These are phyloP conservation scores for Holacanthus passer DNA, from an alignment of 2,113 vertebrate genomes.

Conservation along the genomic window DNA sequence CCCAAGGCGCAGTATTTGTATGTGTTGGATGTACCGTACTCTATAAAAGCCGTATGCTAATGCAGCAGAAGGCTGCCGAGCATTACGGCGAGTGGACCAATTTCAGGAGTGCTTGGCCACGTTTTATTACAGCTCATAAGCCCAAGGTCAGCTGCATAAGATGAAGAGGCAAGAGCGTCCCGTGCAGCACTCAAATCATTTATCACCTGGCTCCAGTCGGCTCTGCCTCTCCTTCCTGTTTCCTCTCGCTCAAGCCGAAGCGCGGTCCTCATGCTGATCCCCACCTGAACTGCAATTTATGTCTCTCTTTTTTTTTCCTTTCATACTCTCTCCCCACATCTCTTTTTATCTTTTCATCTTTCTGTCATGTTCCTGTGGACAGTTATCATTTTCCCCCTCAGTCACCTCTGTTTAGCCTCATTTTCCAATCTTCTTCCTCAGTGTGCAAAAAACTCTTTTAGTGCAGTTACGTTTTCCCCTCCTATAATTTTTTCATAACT, in stretches of 20 bases:
- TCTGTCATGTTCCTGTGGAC: not conserved
- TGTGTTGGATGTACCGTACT: conserved; percentile 58
- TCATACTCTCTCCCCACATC: conserved; percentile 10
- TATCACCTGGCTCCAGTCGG: conserved; percentile 69
- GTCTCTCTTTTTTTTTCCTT: conserved; percentile 30
- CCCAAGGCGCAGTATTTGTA: conserved; percentile 59
- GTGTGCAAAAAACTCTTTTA: conserved; percentile 2
- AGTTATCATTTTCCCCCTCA: conserved; percentile 11
- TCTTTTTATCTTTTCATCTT: conserved; percentile 44
- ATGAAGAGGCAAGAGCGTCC: conserved; percentile 78
- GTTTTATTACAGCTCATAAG: conserved; percentile 87
- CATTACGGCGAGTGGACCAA: conserved; percentile 80
- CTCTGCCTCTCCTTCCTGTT: conserved; percentile 41
- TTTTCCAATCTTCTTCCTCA: not conserved
- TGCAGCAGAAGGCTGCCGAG: conserved; percentile 62
- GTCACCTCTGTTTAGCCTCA: not conserved
- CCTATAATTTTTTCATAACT: not conserved
- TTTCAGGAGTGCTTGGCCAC: conserved; percentile 83
- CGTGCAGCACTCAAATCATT: conserved; percentile 73
- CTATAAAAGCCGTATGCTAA: conserved; percentile 77
- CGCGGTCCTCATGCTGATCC: conserved; percentile 19
- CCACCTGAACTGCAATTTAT: conserved; percentile 51
- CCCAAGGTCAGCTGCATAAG: conserved; percentile 85
- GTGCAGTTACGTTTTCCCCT: not conserved
- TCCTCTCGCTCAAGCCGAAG: conserved; percentile 41